phyloP scores from a whole-genome alignment of 2,888 invertebrate genomes.

The Dinocampus coccinellae region DNA sequence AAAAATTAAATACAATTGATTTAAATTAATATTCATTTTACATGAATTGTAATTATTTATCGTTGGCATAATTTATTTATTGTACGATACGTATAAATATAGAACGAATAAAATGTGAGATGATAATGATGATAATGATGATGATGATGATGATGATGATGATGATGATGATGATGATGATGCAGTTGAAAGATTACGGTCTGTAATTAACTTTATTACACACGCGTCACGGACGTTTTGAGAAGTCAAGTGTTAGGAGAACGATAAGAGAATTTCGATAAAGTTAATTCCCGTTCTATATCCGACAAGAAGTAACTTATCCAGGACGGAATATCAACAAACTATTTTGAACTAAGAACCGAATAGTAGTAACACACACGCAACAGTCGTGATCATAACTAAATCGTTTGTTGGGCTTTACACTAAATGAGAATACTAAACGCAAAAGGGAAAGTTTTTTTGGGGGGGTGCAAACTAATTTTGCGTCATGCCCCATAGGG shows the following conservation, averaged over 20 bases:
- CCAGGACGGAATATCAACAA: constrained; percentile 38
- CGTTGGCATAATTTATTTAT: not conserved
- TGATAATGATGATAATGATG: no score
- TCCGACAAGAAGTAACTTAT: constrained; percentile 27
- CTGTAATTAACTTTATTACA: constrained; percentile 37
- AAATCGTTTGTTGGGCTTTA: not conserved
- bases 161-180: no score
- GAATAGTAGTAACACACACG: constrained; percentile 18
- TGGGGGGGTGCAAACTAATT: constrained; percentile 45
- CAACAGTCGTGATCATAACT: not conserved
- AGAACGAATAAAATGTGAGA: not conserved
- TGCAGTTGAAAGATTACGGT: constrained; percentile 14
- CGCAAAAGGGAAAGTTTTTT: constrained; percentile 43
- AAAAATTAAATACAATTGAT: not conserved
- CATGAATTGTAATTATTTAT: not conserved
- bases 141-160: no score
- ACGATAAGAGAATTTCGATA: constrained; percentile 53
- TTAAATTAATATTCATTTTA: not conserved
- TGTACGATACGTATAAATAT: no score
- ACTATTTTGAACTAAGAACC: constrained; percentile 23
- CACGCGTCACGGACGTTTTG: constrained; percentile 37
- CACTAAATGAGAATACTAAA: constrained; percentile 35
- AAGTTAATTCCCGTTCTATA: constrained; percentile 45
- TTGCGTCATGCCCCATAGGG: constrained; percentile 60
- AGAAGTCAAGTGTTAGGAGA: constrained; percentile 48